phyloP scores from a whole-genome alignment of 2,113 vertebrate species.

The Cyanocitta stelleri region DNA sequence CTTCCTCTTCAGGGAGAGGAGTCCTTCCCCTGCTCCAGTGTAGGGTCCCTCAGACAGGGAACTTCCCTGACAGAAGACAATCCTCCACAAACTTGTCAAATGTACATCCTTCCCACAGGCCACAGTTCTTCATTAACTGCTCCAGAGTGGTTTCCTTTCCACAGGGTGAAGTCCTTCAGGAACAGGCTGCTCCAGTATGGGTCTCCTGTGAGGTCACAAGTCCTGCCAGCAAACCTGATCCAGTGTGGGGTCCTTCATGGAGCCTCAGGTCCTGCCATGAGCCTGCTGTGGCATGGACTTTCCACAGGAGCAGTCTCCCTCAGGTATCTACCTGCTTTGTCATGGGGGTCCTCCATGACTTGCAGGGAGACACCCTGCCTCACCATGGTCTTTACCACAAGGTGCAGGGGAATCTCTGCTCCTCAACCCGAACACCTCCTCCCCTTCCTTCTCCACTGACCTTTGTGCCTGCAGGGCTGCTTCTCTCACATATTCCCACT shows the following conservation, averaged over 20 bases:
- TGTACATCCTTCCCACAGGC: not conserved
- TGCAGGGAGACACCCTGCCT: not conserved
- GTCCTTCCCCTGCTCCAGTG: not conserved
- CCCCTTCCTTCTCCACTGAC: not conserved
- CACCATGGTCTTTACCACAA: not conserved
- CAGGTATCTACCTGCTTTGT: not conserved
- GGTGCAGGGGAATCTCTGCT: not conserved
- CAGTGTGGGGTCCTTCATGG: not conserved
- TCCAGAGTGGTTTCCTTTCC: not conserved
- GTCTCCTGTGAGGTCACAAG: not conserved
- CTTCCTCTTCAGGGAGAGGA: not conserved
- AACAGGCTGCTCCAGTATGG: not conserved
- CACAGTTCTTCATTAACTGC: not conserved
- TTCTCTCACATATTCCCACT: not conserved
- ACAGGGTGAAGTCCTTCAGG: not conserved
- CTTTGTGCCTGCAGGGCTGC: not conserved
- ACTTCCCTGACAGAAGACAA: not conserved
- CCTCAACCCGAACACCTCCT: not conserved
- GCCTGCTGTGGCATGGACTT: not conserved
- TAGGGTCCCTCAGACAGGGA: not conserved
- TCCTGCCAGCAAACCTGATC: not conserved
- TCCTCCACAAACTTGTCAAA: not conserved
- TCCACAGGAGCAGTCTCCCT: not conserved
- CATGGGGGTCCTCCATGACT: not conserved
- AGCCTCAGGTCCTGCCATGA: not conserved